Percentiles rank a stretch among this genome's conserved stretches.
phyloP scores from a whole-genome alignment of 2,888 invertebrate species.

The Stenchaetothrips biformis region DNA sequence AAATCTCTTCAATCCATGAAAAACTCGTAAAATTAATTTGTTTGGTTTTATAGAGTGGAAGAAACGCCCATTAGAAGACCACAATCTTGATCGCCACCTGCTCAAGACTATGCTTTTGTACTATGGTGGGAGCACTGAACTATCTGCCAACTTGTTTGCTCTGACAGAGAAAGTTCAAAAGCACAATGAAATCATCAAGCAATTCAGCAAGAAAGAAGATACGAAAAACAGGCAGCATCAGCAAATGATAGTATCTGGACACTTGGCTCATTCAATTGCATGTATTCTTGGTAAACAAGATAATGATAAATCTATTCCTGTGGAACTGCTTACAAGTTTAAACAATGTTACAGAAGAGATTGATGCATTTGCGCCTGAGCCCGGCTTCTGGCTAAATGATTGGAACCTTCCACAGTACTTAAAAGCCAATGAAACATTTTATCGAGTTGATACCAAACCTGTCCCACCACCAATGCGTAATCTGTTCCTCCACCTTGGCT shows the following conservation, averaged over 20 bases:
- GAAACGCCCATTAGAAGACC: not conserved
- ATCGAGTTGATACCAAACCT: not conserved
- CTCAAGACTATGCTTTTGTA: not conserved
- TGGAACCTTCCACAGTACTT: slow-evolving; percentile 2
- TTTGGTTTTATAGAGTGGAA: not conserved
- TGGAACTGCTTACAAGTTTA: not conserved
- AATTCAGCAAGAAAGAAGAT: not conserved
- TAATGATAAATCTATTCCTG: not conserved
- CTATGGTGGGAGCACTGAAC: not conserved
- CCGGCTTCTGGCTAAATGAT: not conserved
- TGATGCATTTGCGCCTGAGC: not conserved
- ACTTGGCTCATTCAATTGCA: not conserved
- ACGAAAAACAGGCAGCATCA: not conserved
- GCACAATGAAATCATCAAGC: not conserved
- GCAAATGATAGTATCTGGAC: not conserved
- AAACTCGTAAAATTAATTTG: not conserved
- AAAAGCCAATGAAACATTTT: not conserved
- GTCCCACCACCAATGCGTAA: not conserved
- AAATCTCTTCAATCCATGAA: not conserved
- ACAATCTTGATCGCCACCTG: not conserved
- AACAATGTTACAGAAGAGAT: not conserved
- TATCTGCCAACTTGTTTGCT: not conserved
- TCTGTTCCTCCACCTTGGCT: not conserved
- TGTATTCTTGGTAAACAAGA: not conserved
- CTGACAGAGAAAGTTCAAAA: not conserved